Percentiles rank a stretch among this genome's conserved stretches.
phyloP scores from a whole-genome alignment of 1,140 invertebrate genomes.

The Neuroterus valhalla region DNA sequence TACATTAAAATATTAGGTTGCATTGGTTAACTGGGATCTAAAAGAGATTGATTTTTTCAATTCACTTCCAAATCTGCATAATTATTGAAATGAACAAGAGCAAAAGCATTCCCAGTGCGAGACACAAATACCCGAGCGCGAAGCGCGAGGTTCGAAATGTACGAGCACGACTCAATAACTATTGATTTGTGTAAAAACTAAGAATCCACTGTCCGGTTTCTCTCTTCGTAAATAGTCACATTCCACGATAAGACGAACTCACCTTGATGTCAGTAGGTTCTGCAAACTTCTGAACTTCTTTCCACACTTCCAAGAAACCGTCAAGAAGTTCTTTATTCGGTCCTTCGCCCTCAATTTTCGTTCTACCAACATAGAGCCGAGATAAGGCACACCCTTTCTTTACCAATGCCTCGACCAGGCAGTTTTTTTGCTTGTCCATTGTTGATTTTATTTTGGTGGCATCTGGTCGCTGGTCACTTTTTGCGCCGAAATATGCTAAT shows the following conservation, averaged over 20 bases:
- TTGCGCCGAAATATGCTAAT: constrained; percentile 86
- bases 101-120: too few relatives aligned
- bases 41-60: too few relatives aligned
- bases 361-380: constrained; percentile 76
- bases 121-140: too few relatives aligned
- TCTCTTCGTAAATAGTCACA: too few relatives aligned
- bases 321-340: constrained; percentile 72
- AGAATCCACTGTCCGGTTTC: too few relatives aligned
- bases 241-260: constrained; percentile 47
- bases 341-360: constrained; percentile 58
- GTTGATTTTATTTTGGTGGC: constrained; percentile 86
- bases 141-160: too few relatives aligned
- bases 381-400: constrained; percentile 85
- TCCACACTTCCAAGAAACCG: constrained; percentile 80
- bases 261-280: constrained; percentile 88
- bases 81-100: too few relatives aligned
- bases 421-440: constrained; percentile 89
- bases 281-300: constrained; percentile 85
- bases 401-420: constrained; percentile 85
- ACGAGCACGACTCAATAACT: too few relatives aligned
- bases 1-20: too few relatives aligned
- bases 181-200: too few relatives aligned
- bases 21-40: too few relatives aligned
- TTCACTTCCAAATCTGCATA: too few relatives aligned
- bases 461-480: constrained; percentile 85